These are phyloP conservation scores for human DNA, from an alignment of 2,113 vertebrate species.

Conservation along the genomic window GRCh38 chr1:74687501-74688000, in stretches of 20 bases:
- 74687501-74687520: slow-evolving; percentile 45
- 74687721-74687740: slow-evolving; percentile 39
- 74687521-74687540: slow-evolving; percentile 58
- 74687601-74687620: slow-evolving; percentile 35
- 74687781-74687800: slow-evolving; percentile 33
- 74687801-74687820: slow-evolving; percentile 51
- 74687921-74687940: not conserved
- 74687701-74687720: slow-evolving; percentile 32
- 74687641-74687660: slow-evolving; percentile 40
- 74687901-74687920: slow-evolving; percentile 10
- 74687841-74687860: slow-evolving; percentile 26
- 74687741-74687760: slow-evolving; percentile 35
- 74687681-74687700: slow-evolving; percentile 55
- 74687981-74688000: slow-evolving; percentile 3
- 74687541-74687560: not conserved
- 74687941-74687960: slow-evolving; percentile 28
- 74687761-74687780: not conserved
- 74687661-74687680: slow-evolving; percentile 59
- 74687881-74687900: not conserved
- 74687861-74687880: not conserved
- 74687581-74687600: slow-evolving; percentile 17
- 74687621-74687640: slow-evolving; percentile 63
- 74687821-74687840: slow-evolving; percentile 29
- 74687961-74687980: not conserved
- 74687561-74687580: slow-evolving; percentile 25